A percentile compares a stretch with the other conserved stretches of the same genome.
Conservation (phyloP, 2,113 vertebrate species). For the Turdus rufiventris region DNA sequence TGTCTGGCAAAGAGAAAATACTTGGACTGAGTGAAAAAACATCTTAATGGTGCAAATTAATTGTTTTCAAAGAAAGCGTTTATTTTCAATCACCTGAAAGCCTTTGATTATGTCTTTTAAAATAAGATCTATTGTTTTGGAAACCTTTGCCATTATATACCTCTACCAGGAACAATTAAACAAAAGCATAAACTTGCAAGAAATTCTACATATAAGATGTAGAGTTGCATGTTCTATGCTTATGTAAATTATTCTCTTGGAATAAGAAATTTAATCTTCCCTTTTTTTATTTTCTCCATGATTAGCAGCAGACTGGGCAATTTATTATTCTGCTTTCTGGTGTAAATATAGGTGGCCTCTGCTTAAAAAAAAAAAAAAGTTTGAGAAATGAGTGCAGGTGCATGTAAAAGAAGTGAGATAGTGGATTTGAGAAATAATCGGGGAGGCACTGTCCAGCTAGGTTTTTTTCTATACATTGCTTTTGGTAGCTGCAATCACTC, state of each 20-base stretch:
- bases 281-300: not conserved
- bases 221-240: not conserved
- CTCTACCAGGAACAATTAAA: not conserved
- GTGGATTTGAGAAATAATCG: conserved; percentile 1
- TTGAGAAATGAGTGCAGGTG: not conserved
- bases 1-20: not conserved
- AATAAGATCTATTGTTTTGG: not conserved
- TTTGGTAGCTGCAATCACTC: not conserved
- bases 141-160: not conserved
- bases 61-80: not conserved
- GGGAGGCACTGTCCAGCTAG: not conserved
- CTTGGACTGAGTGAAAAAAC: not conserved
- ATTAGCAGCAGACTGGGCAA: not conserved
- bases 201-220: not conserved
- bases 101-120: not conserved
- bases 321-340: not conserved
- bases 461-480: not conserved
- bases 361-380: not conserved
- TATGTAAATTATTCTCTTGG: not conserved
- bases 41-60: not conserved
- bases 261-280: not conserved
- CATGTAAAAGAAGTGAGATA: not conserved
- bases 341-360: not conserved
- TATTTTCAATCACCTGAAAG: not conserved
- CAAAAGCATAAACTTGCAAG: not conserved